Evolutionary conservation across 2,113 vertebrate species (phyloP).

Genomic region (Osmerus mordax): DNA sequence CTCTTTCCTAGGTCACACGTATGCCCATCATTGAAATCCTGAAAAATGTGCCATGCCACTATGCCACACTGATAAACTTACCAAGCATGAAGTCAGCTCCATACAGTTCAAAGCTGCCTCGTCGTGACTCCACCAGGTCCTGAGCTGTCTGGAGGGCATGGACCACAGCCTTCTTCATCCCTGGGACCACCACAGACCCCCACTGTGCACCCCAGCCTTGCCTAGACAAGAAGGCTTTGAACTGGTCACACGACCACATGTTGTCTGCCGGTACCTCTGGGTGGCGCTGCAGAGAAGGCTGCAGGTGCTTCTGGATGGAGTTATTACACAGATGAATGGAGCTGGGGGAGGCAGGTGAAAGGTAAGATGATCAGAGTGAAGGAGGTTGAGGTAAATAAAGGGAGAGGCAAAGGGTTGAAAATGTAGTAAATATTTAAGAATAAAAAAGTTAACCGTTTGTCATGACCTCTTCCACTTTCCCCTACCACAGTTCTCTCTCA

Average conservation of each 20-base stretch:
- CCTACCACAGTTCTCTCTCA: neutral
- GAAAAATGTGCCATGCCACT: too few relatives aligned
- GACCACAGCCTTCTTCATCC: slow-evolving; percentile 83
- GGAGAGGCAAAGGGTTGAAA: neutral
- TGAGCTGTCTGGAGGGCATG: slow-evolving; percentile 75
- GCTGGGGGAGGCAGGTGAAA: slow-evolving; percentile 50
- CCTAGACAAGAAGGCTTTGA: slow-evolving; percentile 74
- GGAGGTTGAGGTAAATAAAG: neutral
- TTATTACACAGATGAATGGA: slow-evolving; percentile 89
- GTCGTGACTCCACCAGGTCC: slow-evolving; percentile 77
- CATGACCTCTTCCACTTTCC: neutral
- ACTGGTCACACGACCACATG: slow-evolving; percentile 83
- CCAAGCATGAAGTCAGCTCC: slow-evolving; percentile 84
- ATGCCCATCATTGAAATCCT: too few relatives aligned
- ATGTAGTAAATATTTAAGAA: neutral
- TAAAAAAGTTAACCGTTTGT: neutral
- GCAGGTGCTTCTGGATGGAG: slow-evolving; percentile 81
- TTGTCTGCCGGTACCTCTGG: slow-evolving; percentile 73
- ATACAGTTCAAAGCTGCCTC: slow-evolving; percentile 87
- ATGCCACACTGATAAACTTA: slow-evolving; percentile 6
- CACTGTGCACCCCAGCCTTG: slow-evolving; percentile 68
- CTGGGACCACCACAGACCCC: slow-evolving; percentile 73
- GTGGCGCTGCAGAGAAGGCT: slow-evolving; percentile 61
- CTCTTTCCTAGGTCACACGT: too few relatives aligned
- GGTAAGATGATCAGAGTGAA: neutral